Conservation (phyloP, 37 sponge, comb jelly and placozoan species). For the Hexactinellida sp. region DNA sequence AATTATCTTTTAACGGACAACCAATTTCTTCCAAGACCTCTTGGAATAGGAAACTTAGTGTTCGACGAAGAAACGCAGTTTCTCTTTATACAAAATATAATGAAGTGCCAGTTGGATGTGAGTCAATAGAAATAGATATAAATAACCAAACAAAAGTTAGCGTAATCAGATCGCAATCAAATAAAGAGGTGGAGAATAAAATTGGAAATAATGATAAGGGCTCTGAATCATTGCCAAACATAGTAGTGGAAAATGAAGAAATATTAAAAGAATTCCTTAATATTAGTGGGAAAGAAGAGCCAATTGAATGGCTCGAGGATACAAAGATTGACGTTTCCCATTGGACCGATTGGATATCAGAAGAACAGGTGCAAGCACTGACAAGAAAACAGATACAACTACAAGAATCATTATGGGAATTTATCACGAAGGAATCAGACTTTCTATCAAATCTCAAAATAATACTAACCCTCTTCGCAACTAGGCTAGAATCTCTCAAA, state of each 20-base stretch:
- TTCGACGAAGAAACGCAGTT: not conserved
- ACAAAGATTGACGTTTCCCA: not conserved
- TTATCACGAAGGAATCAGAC: not conserved
- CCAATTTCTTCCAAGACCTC: not conserved
- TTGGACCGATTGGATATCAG: not conserved
- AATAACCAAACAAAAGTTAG: not conserved
- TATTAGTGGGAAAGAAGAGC: not conserved
- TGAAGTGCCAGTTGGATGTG: not conserved
- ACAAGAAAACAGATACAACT: not conserved
- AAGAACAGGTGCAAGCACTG: not conserved
- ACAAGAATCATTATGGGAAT: slow-evolving; percentile 2
- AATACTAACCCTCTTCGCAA: not conserved
- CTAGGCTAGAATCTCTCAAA: not conserved
- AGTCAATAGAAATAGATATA: not conserved
- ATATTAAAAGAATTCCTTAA: not conserved
- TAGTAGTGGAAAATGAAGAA: not conserved
- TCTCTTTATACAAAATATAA: not conserved
- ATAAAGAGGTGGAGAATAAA: not conserved
- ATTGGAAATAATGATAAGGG: not conserved
- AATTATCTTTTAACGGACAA: not conserved
- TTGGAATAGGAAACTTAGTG: not conserved
- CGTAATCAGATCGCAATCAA: too few species aligned
- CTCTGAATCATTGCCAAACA: not conserved
- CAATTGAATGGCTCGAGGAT: not conserved
- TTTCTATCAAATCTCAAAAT: slow-evolving; percentile 11